phyloP scores from a whole-genome alignment of 1,140 invertebrate genomes.

The Drosophila micromelanica region DNA sequence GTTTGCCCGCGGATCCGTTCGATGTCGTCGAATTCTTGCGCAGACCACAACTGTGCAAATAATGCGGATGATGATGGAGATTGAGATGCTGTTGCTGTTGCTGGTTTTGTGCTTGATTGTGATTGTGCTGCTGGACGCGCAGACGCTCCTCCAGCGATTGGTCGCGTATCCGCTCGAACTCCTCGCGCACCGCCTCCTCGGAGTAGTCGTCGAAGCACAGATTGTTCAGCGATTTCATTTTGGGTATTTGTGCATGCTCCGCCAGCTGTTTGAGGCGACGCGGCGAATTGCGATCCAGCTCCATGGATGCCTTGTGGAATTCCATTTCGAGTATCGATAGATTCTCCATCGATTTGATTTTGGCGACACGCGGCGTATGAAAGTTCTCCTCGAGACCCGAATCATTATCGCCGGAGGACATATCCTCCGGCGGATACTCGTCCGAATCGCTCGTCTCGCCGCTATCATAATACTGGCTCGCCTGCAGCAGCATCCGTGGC shows the following conservation, averaged over 20 bases:
- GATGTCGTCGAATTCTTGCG: constrained; percentile 73
- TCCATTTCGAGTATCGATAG: constrained; percentile 82
- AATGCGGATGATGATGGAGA: constrained; percentile 41
- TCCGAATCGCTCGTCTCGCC: constrained; percentile 59
- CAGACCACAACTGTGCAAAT: constrained; percentile 34
- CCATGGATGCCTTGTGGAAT: constrained; percentile 79
- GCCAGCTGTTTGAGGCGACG: constrained; percentile 72
- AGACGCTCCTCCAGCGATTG: constrained; percentile 62
- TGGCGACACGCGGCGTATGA: constrained; percentile 78
- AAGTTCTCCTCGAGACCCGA: constrained; percentile 82
- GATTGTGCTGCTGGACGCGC: constrained; percentile 55
- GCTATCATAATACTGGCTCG: constrained; percentile 65
- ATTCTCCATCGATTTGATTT: constrained; percentile 84
- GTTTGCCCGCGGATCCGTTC: constrained; percentile 65
- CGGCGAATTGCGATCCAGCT: constrained; percentile 78
- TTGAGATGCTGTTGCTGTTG: not conserved
- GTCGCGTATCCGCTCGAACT: constrained; percentile 71
- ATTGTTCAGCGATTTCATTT: constrained; percentile 84
- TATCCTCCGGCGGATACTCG: constrained; percentile 57
- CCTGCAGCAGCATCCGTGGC: constrained; percentile 39
- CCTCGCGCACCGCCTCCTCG: constrained; percentile 66
- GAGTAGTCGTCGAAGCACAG: constrained; percentile 76
- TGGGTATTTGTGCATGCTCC: constrained; percentile 71
- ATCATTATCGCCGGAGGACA: constrained; percentile 64
- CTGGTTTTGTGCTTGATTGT: no score